phyloP scores from a whole-genome alignment of 2,888 invertebrate genomes.

The Cerastis rubricosa region DNA sequence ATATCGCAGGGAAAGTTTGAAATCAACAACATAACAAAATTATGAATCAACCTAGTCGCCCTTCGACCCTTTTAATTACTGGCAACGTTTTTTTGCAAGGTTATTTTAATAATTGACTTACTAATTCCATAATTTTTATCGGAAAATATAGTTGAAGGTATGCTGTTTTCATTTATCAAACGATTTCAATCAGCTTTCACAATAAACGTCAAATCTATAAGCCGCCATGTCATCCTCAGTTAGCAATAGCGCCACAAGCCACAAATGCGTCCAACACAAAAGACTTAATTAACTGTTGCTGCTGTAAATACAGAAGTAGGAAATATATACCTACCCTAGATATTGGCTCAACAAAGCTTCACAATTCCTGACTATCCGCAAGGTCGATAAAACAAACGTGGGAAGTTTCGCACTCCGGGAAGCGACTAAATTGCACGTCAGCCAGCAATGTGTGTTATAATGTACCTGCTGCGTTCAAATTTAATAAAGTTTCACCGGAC shows the following conservation, averaged over 20 bases:
- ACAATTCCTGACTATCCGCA: conserved; percentile 41
- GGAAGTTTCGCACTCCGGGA: conserved; percentile 49
- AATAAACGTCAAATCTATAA: conserved; percentile 24
- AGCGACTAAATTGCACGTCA: conserved; percentile 55
- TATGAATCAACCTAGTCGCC: too few relatives aligned
- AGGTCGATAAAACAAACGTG: conserved; percentile 45
- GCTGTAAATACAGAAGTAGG: conserved; percentile 16
- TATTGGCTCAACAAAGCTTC: conserved; percentile 30
- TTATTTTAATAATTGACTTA: background rate
- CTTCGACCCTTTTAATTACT: background rate
- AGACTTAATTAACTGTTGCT: conserved; percentile 44
- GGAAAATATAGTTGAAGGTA: background rate
- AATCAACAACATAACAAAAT: background rate
- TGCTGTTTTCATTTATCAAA: background rate
- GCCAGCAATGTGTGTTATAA: conserved; percentile 31
- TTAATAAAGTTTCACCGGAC: conserved; percentile 61
- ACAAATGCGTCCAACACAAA: conserved; percentile 29
- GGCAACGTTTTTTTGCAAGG: background rate
- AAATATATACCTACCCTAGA: conserved; percentile 7
- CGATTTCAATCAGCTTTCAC: conserved; percentile 20
- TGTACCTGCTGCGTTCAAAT: conserved; percentile 54
- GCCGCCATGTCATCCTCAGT: conserved; percentile 1
- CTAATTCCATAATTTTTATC: background rate
- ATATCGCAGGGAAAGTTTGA: background rate
- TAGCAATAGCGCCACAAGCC: conserved; percentile 16